These are phyloP conservation scores for Melolontha melolontha DNA, from an alignment of 2,888 invertebrate species.

Conservation along the genomic window DNA sequence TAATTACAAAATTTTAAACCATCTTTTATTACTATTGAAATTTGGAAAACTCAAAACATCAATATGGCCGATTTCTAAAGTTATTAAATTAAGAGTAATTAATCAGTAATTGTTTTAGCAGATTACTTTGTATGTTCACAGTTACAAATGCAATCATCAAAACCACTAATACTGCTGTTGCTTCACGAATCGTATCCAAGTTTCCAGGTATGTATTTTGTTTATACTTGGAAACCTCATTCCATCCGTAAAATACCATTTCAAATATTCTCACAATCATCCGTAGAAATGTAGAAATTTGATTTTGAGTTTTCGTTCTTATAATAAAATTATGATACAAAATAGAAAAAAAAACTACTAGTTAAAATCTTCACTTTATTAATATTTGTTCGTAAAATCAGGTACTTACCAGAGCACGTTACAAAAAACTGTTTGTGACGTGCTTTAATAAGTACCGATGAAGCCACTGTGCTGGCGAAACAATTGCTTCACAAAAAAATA, in stretches of 20 bases:
- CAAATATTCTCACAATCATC: constrained; percentile 5
- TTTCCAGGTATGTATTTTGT: constrained; percentile 44
- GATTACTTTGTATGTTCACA: constrained; percentile 44
- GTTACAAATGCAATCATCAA: constrained; percentile 44
- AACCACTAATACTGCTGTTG: constrained; percentile 45
- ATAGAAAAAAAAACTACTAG: too few relatives aligned
- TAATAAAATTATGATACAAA: too few relatives aligned
- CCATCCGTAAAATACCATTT: not conserved
- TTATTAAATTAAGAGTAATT: constrained; percentile 6
- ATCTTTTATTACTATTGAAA: not conserved
- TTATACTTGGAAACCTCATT: constrained; percentile 36
- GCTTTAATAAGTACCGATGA: too few relatives aligned
- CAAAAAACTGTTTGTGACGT: too few relatives aligned
- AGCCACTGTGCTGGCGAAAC: too few relatives aligned
- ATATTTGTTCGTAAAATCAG: too few relatives aligned
- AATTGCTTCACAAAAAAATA: too few relatives aligned
- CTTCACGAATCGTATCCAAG: constrained; percentile 44
- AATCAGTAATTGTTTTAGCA: constrained; percentile 9
- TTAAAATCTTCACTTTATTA: too few relatives aligned
- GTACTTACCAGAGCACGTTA: too few relatives aligned
- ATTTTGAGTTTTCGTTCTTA: not conserved
- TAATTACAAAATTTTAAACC: constrained; percentile 2
- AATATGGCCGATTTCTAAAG: constrained; percentile 8
- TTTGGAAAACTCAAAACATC: constrained; percentile 29
- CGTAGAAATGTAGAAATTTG: constrained; percentile 15